These are phyloP conservation scores for Cataglyphis altisquamis DNA, from an alignment of 2,888 invertebrate species.

Conservation along the genomic window DNA sequence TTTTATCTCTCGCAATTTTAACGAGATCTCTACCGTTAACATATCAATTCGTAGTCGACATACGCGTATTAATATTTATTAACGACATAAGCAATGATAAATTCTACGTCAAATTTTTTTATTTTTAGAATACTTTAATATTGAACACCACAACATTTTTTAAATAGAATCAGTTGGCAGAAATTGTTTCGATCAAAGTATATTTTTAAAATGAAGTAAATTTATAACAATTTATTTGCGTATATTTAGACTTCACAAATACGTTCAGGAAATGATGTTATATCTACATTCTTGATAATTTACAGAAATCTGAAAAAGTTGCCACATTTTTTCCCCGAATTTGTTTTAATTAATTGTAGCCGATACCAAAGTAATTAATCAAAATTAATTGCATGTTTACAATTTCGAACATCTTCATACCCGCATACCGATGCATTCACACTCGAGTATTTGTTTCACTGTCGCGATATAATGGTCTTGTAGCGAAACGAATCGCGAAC, in stretches of 20 bases:
- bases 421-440: not conserved
- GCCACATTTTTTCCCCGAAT: not conserved
- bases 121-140: not conserved
- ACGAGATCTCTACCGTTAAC: not conserved
- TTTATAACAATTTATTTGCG: not conserved
- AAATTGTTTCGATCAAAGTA: no score
- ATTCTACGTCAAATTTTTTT: not conserved
- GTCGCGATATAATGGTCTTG: slow-evolving; percentile 25
- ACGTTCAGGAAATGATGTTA: slow-evolving; percentile 15
- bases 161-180: no score
- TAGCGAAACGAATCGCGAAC: slow-evolving; percentile 33
- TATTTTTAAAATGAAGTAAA: no score
- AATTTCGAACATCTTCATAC: slow-evolving; percentile 38
- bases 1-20: not conserved
- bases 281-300: slow-evolving; percentile 21
- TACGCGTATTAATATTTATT: slow-evolving; percentile 3
- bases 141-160: not conserved
- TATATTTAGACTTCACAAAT: slow-evolving; percentile 24
- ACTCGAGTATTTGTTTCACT: not conserved
- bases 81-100: not conserved
- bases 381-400: slow-evolving; percentile 30
- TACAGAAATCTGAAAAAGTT: slow-evolving; percentile 21
- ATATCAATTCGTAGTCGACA: not conserved
- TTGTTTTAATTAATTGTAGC: slow-evolving; percentile 50
- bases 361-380: slow-evolving; percentile 61